These are phyloP conservation scores for Plagodis dolabraria DNA, from an alignment of 2,888 invertebrate genomes.

Conservation along the genomic window DNA sequence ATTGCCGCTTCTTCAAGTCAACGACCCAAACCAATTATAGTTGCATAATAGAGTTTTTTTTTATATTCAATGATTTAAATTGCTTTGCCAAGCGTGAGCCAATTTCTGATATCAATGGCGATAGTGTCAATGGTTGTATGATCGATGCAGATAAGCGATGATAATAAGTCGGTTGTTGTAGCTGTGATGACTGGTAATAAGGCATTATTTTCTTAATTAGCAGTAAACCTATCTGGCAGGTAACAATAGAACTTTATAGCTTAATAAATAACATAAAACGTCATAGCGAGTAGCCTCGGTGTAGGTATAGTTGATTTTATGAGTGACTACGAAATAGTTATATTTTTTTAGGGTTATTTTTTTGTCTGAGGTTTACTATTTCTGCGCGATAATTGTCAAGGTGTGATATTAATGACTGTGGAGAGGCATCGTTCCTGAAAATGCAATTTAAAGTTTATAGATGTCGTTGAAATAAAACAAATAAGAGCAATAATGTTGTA, in stretches of 20 bases:
- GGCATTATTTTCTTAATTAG: slow-evolving; percentile 23
- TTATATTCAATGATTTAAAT: slow-evolving; percentile 64
- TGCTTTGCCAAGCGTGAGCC: slow-evolving; percentile 62
- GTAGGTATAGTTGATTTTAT: too few species aligned
- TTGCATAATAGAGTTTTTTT: slow-evolving; percentile 68
- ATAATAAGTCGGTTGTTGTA: slow-evolving; percentile 21
- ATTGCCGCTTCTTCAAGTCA: slow-evolving; percentile 63
- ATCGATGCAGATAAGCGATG: slow-evolving; percentile 40
- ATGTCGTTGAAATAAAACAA: too few species aligned
- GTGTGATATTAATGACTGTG: too few species aligned
- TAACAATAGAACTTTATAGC: slow-evolving; percentile 5
- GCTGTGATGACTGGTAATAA: slow-evolving; percentile 16
- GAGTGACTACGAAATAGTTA: too few species aligned
- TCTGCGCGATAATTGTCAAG: too few species aligned
- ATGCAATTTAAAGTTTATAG: too few species aligned
- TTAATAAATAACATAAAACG: background rate
- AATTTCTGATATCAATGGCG: slow-evolving; percentile 63
- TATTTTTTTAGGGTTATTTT: too few species aligned
- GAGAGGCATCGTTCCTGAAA: too few species aligned
- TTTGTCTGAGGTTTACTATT: too few species aligned
- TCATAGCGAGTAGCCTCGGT: too few species aligned
- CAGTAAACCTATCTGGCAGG: slow-evolving; percentile 7
- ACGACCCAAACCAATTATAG: slow-evolving; percentile 75
- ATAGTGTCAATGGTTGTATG: slow-evolving; percentile 54
- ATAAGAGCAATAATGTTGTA: too few species aligned